Base-by-base conservation (phyloP, 2,113 vertebrate genomes). In the Phrynocephalus versicolor region DNA sequence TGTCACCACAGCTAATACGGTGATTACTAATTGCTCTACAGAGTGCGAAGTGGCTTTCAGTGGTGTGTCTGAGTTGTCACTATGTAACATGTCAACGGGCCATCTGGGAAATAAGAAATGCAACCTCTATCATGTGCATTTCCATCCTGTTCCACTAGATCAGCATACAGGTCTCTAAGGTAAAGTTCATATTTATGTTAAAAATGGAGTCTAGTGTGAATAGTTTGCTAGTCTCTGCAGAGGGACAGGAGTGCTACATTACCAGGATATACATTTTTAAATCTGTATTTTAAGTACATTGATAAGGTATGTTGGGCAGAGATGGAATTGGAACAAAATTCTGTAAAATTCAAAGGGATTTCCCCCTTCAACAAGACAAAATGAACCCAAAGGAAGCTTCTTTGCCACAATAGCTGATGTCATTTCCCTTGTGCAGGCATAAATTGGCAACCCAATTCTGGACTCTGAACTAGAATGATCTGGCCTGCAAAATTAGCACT, bases 401-500 rank as follows among this genome's bases (percentile, higher is more conserved):
- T 88, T 90, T 89, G 25, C 45, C 64, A 82, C 9, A 85, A 27
- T 30, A 80, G 45, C 39, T 92, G 79, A 84, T 89, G n/a, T n/a
- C n/a, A n/a, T n/a, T n/a, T n/a, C n/a, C n/a, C n/a, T n/a, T n/a
- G n/a, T n/a, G n/a, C n/a, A n/a, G n/a, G n/a, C n/a, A n/a, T n/a
- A n/a, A n/a, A n/a, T n/a, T n/a, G n/a, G n/a, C n/a, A n/a, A n/a
- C n/a, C n/a, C n/a, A n/a, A n/a, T n/a, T n/a, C n/a, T n/a, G n/a
- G n/a, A n/a, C n/a, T n/a, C n/a, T n/a, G n/a, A n/a, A n/a, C n/a
- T n/a, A n/a, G n/a, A n/a, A n/a, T n/a, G n/a, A n/a, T n/a, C n/a
- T n/a, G n/a, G n/a, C n/a, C n/a, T n/a, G n/a, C n/a, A n/a, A n/a
- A n/a, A n/a, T n/a, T n/a, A n/a, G n/a, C n/a, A n/a, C n/a, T n/a